A percentile compares a stretch with the other conserved stretches of the same genome.
phyloP scores from a whole-genome alignment of 2,113 vertebrate species.

The Galemys pyrenaicus region DNA sequence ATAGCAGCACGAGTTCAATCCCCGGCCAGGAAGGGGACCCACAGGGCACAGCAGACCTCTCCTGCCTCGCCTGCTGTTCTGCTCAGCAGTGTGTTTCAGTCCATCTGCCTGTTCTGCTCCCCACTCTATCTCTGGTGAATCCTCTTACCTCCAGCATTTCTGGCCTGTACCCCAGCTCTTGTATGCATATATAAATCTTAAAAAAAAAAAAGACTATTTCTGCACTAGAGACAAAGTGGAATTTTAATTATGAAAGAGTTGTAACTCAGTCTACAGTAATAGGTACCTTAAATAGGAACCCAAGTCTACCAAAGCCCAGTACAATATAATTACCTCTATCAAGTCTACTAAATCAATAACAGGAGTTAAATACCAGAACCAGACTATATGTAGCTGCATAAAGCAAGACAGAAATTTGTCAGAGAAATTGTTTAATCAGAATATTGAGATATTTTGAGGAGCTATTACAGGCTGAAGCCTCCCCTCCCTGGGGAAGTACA shows the following conservation, averaged over 20 bases:
- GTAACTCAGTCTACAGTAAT: background rate
- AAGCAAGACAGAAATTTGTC: background rate
- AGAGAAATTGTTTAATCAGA: background rate
- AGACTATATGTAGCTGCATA: background rate
- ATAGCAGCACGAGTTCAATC: too few relatives aligned
- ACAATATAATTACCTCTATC: background rate
- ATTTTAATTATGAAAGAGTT: background rate
- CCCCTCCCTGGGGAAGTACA: background rate
- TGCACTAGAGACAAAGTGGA: background rate
- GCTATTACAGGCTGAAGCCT: background rate
- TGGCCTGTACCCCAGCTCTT: too few relatives aligned
- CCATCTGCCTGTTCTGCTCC: too few relatives aligned
- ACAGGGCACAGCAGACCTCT: too few relatives aligned
- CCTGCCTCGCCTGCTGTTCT: too few relatives aligned
- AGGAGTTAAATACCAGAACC: background rate
- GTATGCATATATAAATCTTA: too few relatives aligned
- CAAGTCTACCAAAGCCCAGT: background rate
- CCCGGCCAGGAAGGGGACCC: too few relatives aligned
- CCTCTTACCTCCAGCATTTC: too few relatives aligned
- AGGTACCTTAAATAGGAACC: background rate
- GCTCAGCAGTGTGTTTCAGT: too few relatives aligned
- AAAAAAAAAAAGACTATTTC: background rate
- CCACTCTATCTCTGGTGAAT: too few relatives aligned
- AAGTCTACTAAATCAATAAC: background rate
- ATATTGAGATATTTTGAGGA: conserved; percentile 10